These are phyloP conservation scores for Amphimedon queenslandica DNA, from an alignment of 37 sponge, comb jelly and placozoan genomes.

Conservation along the genomic window DNA sequence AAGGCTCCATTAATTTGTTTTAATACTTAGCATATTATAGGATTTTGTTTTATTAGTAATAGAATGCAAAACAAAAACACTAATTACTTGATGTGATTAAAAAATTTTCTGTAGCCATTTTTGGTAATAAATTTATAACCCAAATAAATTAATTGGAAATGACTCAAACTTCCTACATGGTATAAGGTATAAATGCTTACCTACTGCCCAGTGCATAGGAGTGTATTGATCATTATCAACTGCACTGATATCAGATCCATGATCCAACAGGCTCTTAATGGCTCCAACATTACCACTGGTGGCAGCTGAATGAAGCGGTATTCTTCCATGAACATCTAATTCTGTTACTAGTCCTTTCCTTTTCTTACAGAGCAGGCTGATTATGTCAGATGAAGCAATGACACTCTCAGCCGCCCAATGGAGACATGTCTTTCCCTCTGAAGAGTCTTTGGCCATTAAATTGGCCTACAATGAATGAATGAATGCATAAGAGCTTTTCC, in stretches of 20 bases:
- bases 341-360: constrained; percentile 22
- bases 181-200: too few species aligned
- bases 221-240: constrained; percentile 40
- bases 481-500: background rate
- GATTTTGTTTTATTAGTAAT: too few species aligned
- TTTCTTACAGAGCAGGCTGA: constrained; percentile 46
- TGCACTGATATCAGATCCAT: constrained; percentile 24
- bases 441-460: constrained; percentile 21
- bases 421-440: constrained; percentile 55
- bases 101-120: too few species aligned
- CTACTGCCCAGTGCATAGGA: constrained; percentile 66
- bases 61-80: too few species aligned
- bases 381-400: constrained; percentile 9
- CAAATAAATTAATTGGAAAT: too few species aligned
- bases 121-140: too few species aligned
- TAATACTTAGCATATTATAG: too few species aligned
- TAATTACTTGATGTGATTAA: too few species aligned
- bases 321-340: constrained; percentile 34
- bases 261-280: constrained; percentile 24
- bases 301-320: constrained; percentile 47
- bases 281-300: constrained; percentile 30
- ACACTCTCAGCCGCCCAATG: constrained; percentile 66
- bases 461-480: constrained; percentile 23
- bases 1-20: too few species aligned
- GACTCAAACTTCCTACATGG: too few species aligned